Base-by-base conservation (phyloP, 2,797 vertebrate genomes). In the Coilia nasus region DNA sequence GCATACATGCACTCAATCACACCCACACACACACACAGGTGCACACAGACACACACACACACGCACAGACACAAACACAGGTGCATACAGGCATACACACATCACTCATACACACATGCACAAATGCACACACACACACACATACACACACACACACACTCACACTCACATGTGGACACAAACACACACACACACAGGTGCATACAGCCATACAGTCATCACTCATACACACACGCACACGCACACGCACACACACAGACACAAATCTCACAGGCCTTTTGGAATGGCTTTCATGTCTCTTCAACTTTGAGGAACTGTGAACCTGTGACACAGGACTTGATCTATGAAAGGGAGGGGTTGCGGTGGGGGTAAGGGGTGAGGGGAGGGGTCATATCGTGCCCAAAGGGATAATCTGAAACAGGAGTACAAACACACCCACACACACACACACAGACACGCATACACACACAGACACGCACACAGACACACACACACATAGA, bases 181-280 rank as follows among this genome's bases (percentile, higher is more conserved):
- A 21, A 62, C 60, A 62, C 62, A 67, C n/a, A 67, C n/a, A 67
- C 85, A 88, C 84, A 84, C 84, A 85, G 14, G 35, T 60, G 56
- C 83, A 50, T 6, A 59, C 46, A 71, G 46, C 82, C 28, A 21
- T 19, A 62, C 87, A 83, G 86, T 60, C 87, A 85, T 87, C 87
- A 85, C 86, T 83, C 81, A 82, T 82, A 87, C n/a, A 82, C 83
- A 86, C 83, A 83, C 85, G 81, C 85, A 75, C 81, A 89, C 84
- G 83, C 41, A 82, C 75, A 81, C 71, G 81, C 62, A 85, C 85
- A 88, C 60, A 19, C 87, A 87, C 87, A 90, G 87, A 86, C 85
- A 62, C 60, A 84, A 31, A 87, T 57, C 82, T 71, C 67, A 83
- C 82, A 62, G 71, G 21, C 57, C 64, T 75, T 47, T 19, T 17